phyloP scores from a whole-genome alignment of 2,888 invertebrate species.

The Hyppa rectilinea region DNA sequence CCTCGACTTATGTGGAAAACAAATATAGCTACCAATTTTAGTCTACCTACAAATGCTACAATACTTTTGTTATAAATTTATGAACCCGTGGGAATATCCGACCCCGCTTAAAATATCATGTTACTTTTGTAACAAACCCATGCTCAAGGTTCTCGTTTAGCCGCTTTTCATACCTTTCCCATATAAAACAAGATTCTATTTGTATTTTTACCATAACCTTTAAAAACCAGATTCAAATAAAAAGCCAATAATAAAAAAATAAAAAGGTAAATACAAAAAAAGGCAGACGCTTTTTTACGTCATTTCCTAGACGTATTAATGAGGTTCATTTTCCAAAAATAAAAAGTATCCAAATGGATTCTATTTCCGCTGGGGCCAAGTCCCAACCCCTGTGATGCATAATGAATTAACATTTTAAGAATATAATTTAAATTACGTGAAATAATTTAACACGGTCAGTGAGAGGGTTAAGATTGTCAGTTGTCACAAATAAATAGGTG shows the following conservation, averaged over 20 bases:
- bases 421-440: conserved; percentile 81
- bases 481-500: conserved; percentile 78
- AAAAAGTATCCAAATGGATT: conserved; percentile 67
- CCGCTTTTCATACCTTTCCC: neutral
- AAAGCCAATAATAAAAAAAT: conserved; percentile 50
- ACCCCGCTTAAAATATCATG: conserved; percentile 39
- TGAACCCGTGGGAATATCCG: neutral
- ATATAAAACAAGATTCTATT: conserved; percentile 30
- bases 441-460: conserved; percentile 81
- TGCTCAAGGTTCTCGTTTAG: neutral
- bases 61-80: conserved; percentile 9
- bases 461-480: conserved; percentile 86
- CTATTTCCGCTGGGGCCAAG: conserved; percentile 69
- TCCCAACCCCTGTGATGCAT: conserved; percentile 76
- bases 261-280: conserved; percentile 45
- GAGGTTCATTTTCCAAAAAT: conserved; percentile 50
- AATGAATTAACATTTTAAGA: conserved; percentile 85
- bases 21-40: too few species aligned
- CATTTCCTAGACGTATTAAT: conserved; percentile 59
- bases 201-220: conserved; percentile 56
- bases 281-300: conserved; percentile 44
- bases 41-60: neutral
- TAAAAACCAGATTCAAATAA: conserved; percentile 33
- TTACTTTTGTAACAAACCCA: conserved; percentile 20
- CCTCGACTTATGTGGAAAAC: too few species aligned